Evolutionary conservation across 1,140 invertebrate genomes (phyloP).

Genomic region (Spodoptera litura): DNA sequence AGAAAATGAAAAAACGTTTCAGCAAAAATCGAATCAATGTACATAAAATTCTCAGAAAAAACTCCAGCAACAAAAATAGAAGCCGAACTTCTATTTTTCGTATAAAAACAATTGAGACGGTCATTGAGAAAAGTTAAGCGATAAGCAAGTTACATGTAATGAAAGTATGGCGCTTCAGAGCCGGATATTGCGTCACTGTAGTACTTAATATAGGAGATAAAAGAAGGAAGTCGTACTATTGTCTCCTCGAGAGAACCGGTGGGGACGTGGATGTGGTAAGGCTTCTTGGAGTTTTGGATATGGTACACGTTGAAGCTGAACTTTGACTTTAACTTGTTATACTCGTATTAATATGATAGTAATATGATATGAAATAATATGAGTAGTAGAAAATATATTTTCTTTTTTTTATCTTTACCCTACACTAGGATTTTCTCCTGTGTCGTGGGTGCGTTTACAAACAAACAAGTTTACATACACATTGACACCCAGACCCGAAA

Average conservation of each 20-base stretch:
- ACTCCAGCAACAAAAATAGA: conserved; percentile 1
- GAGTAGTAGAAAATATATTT: too few species aligned
- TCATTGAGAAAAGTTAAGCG: conserved; percentile 23
- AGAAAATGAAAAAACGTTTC: too few species aligned
- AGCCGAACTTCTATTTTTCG: conserved; percentile 11
- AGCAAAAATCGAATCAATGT: too few species aligned
- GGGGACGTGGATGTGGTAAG: neutral
- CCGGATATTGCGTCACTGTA: conserved; percentile 49
- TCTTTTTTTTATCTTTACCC: too few species aligned
- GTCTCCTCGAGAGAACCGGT: conserved; percentile 21
- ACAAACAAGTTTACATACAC: too few species aligned
- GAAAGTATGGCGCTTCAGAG: conserved; percentile 45
- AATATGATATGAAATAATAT: too few species aligned
- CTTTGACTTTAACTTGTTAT: too few species aligned
- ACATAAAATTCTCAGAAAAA: neutral
- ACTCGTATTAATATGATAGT: too few species aligned
- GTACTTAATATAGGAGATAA: conserved; percentile 53
- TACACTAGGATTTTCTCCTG: too few species aligned
- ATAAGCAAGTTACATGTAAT: conserved; percentile 51
- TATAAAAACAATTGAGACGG: conserved; percentile 24
- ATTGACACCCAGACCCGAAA: too few species aligned
- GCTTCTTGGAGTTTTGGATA: neutral
- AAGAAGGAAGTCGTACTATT: conserved; percentile 36
- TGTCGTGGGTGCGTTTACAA: too few species aligned
- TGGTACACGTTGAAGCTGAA: neutral